A percentile compares a stretch with the other conserved stretches of the same genome.
Conservation (phyloP, 2,888 invertebrate genomes). For the Epinotia demarniana region DNA sequence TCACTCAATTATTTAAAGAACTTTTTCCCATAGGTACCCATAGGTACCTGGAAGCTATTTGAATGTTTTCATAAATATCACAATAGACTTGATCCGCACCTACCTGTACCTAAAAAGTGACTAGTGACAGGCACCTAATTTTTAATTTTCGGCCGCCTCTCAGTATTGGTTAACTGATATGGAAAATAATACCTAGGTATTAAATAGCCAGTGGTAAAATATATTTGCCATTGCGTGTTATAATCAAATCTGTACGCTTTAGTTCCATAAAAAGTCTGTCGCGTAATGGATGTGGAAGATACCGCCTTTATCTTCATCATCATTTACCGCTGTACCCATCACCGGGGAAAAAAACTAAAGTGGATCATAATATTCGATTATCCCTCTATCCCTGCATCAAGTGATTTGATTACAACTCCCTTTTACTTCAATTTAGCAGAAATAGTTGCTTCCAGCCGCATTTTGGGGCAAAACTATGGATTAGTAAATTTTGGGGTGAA, state of each 20-base stretch:
- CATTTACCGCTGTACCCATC: slow-evolving; percentile 50
- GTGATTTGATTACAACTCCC: slow-evolving; percentile 77
- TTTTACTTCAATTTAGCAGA: slow-evolving; percentile 73
- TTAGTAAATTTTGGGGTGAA: slow-evolving; percentile 66
- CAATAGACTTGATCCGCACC: too few species aligned
- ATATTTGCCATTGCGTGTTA: background rate
- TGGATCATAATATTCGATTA: slow-evolving; percentile 73
- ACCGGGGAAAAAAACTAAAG: slow-evolving; percentile 64
- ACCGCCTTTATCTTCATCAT: slow-evolving; percentile 38
- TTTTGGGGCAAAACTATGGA: slow-evolving; percentile 68
- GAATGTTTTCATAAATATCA: too few species aligned
- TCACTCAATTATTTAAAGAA: too few species aligned
- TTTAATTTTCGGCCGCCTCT: too few species aligned
- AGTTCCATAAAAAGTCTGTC: slow-evolving; percentile 13
- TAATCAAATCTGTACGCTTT: slow-evolving; percentile 4
- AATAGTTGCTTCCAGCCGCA: slow-evolving; percentile 74
- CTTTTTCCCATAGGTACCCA: too few species aligned
- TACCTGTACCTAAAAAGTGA: too few species aligned
- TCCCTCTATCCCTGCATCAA: slow-evolving; percentile 55
- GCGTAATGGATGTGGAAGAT: slow-evolving; percentile 13
- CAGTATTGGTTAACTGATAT: background rate
- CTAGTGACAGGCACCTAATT: too few species aligned
- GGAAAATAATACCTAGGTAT: background rate
- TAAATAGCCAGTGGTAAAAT: background rate
- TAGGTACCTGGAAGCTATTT: too few species aligned